A percentile compares a stretch with the other conserved stretches of the same genome.
Conservation (phyloP, 2,113 vertebrate genomes). For the Salvelinus sp. region DNA sequence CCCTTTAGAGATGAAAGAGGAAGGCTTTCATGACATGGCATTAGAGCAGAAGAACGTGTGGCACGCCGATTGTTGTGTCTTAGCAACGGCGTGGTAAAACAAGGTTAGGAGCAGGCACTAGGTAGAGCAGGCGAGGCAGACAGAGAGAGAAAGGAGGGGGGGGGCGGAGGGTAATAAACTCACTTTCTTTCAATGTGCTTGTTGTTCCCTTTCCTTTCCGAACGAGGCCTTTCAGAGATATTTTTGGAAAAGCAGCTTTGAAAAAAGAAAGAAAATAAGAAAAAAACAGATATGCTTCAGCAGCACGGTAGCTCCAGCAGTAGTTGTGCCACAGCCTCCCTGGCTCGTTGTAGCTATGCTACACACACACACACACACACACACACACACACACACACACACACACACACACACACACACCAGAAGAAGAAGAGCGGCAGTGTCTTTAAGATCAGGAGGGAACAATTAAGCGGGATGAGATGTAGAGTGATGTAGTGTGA, state of each 20-base stretch:
- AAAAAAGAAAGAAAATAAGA: background rate
- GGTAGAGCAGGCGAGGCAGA: background rate
- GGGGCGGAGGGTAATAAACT: slow-evolving; percentile 7
- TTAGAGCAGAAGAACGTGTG: slow-evolving; percentile 8
- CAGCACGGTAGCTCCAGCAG: background rate
- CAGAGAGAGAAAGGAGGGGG: background rate
- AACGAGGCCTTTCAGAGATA: slow-evolving; percentile 26
- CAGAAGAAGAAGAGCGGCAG: no score
- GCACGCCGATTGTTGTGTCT: background rate
- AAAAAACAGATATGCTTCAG: slow-evolving; percentile 22
- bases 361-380: background rate
- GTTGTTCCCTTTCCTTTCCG: slow-evolving; percentile 21
- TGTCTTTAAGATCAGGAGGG: no score
- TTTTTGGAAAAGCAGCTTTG: slow-evolving; percentile 31
- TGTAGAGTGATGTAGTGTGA: no score
- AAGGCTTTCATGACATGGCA: slow-evolving; percentile 6
- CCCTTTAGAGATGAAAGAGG: background rate
- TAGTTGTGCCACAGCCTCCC: slow-evolving; percentile 5
- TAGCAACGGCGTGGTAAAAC: background rate
- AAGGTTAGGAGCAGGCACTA: background rate
- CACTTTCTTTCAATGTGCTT: slow-evolving; percentile 22
- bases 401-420: background rate
- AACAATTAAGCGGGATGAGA: no score
- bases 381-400: background rate
- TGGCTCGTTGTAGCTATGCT: slow-evolving; percentile 12